Evolutionary conservation across 1,140 invertebrate genomes (phyloP), one percentile per base, ranked within the genome.

Genomic region (Yoshiicerus persimilis): DNA sequence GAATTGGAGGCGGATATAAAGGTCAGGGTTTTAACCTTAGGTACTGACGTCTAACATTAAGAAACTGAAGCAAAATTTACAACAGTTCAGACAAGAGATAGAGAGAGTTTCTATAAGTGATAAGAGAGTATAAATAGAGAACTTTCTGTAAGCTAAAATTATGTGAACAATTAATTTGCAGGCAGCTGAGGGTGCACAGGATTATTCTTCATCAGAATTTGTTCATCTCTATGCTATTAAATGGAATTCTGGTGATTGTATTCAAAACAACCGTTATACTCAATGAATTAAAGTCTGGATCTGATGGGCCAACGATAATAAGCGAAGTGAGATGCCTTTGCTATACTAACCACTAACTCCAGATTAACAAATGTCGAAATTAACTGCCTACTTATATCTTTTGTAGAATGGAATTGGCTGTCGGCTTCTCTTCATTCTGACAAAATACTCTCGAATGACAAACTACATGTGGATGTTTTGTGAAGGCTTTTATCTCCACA

Each of bases 401-500:
- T 27, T 25, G 20, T 89, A 92, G 92, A 92, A 92, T 88, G 91
- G 92, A 87, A 88, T 92, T 47, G 92, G 92, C 90, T 94, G 94
- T 90, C 93, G 93, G 62, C 25, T 93, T 0, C 89, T 94, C 30
- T 92, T 93, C 64, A 91, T 93, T 0, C 39, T 93, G 1, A 93
- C 92, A 41, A 93, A 93, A 89, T 95, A 94, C 90, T 92, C 93
- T 20, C 92, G 94, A 38, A 91, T 93, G 86, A 93, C 93, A n/a
- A 94, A 93, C 86, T 95, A 95, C 91, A 93, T 94, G 92, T 95
- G 94, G 94, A 94, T 94, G 94, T 94, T 94, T 83, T 93, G 94
- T 89, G 94, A 95, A 91, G 93, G 93, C 0, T 90, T 84, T 70
- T 90, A 92, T 86, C 92, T 95, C 0, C 94, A 94, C 90, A 92